Evolutionary conservation across 2,888 invertebrate species (phyloP), one percentile per base, ranked within the genome.

Genomic region (Nipponacmea schrenckii): DNA sequence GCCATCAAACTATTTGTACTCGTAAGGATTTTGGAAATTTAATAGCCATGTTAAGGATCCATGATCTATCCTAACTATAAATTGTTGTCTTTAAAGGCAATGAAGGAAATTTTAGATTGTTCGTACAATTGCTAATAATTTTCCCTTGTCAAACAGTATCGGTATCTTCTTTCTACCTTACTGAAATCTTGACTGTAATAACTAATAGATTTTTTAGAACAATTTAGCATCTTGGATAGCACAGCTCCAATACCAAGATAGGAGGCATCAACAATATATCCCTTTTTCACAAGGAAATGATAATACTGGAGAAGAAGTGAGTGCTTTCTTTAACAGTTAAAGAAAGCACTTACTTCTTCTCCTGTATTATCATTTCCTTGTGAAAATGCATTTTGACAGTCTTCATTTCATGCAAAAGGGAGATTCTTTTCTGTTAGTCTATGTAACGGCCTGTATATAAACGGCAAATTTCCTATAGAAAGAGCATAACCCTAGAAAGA

Each of bases 371-470:
- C n/a, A n/a, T n/a, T n/a, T n/a, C n/a, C n/a, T n/a, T n/a, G n/a
- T n/a, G n/a, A n/a, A 62, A 78, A 78, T 1, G 76, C 63, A 8
- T 3, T 45, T 17, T 80, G 50, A 31, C 65, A 50, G 15, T 17
- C 69, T n/a, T 64, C 72, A 67, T 72, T 67, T 78, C 79, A 80
- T 0, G 69, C 14, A 68, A 80, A 78, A 5, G n/a, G 20, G 1
- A 0, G 15, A 5, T 50, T 31, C 20, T 64, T 69, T 50, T 76
- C 68, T 15, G 70, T 72, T 5, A 79, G 72, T 17, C 68, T 39
- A 15, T 71, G 69, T 7, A 81, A 48, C 2, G 78, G 80, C 20
- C 70, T 65, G 0, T 12, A 80, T 74, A 10, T 50, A 45, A 0
- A 77, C 66, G 69, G 80, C 69, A 65, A 76, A 81, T 50, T 14